A percentile compares a stretch with the other conserved stretches of the same genome.
These are phyloP conservation scores for Jordanella pulchra DNA, from an alignment of 2,797 vertebrate genomes.

Conservation along the genomic window DNA sequence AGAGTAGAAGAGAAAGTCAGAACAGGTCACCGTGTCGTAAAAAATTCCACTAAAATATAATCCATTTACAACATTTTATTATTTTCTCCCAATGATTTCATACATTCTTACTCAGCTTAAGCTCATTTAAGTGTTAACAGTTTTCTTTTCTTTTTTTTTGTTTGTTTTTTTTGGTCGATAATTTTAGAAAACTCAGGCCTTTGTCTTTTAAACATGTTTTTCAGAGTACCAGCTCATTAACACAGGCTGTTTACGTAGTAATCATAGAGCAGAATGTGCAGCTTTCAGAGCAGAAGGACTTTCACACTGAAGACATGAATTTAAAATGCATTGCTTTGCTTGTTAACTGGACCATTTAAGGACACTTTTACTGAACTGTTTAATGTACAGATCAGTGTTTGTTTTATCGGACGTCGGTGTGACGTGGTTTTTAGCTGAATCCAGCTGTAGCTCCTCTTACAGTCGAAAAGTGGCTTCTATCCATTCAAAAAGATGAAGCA, in stretches of 20 bases:
- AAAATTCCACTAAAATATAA: conserved; percentile 12
- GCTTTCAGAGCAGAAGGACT: not conserved
- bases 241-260: not conserved
- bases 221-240: conserved; percentile 4
- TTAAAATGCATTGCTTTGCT: not conserved
- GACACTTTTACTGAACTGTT: too few species aligned
- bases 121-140: not conserved
- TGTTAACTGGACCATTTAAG: too few species aligned
- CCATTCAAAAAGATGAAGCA: not conserved
- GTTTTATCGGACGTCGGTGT: too few species aligned
- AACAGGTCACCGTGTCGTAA: conserved; percentile 1
- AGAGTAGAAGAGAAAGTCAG: not conserved
- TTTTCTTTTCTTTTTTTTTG: too few species aligned
- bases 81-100: not conserved
- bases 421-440: too few species aligned
- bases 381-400: too few species aligned
- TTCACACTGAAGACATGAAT: conserved; percentile 2
- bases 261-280: not conserved
- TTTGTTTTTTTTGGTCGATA: too few species aligned
- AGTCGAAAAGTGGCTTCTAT: not conserved
- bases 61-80: not conserved
- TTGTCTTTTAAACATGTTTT: not conserved
- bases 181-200: not conserved
- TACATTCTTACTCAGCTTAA: not conserved
- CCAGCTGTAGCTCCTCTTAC: not conserved